These are phyloP conservation scores for Elegia similella DNA, from an alignment of 2,888 invertebrate species.

Conservation along the genomic window DNA sequence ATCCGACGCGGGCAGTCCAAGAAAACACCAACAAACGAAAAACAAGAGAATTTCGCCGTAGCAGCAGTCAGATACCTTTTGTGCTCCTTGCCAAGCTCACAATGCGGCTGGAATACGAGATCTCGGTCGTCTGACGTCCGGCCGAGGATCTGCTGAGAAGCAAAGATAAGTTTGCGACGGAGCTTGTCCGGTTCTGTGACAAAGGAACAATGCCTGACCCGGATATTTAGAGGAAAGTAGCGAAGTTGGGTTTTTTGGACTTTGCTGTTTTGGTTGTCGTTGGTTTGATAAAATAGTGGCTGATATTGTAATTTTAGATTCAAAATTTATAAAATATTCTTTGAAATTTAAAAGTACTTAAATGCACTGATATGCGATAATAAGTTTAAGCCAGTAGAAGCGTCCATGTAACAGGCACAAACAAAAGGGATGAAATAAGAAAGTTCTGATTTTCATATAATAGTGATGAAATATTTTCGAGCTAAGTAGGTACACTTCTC, in stretches of 20 bases:
- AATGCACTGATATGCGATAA: neutral
- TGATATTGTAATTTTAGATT: neutral
- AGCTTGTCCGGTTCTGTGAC: conserved; percentile 59
- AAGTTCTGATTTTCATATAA: too few relatives aligned
- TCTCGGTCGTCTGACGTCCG: conserved; percentile 27
- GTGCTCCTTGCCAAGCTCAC: conserved; percentile 38
- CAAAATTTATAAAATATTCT: neutral
- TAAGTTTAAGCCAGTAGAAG: too few relatives aligned
- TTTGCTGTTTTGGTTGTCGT: conserved; percentile 25
- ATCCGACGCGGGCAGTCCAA: conserved; percentile 32
- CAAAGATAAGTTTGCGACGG: conserved; percentile 50
- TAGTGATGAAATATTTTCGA: too few relatives aligned
- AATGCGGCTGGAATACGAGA: conserved; percentile 32
- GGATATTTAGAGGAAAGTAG: conserved; percentile 66
- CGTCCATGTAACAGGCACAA: too few relatives aligned
- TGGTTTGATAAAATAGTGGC: neutral
- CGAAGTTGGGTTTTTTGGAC: conserved; percentile 52
- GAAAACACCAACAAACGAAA: conserved; percentile 48
- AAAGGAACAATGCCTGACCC: conserved; percentile 72
- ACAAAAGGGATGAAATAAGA: too few relatives aligned
- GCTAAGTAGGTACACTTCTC: too few relatives aligned
- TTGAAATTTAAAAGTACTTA: neutral
- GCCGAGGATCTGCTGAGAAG: conserved; percentile 38
- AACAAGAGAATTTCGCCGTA: conserved; percentile 46
- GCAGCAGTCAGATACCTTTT: conserved; percentile 56